Evolutionary conservation across 2,888 invertebrate species (phyloP).

Genomic region (Drosophila pseudotakahashii): DNA sequence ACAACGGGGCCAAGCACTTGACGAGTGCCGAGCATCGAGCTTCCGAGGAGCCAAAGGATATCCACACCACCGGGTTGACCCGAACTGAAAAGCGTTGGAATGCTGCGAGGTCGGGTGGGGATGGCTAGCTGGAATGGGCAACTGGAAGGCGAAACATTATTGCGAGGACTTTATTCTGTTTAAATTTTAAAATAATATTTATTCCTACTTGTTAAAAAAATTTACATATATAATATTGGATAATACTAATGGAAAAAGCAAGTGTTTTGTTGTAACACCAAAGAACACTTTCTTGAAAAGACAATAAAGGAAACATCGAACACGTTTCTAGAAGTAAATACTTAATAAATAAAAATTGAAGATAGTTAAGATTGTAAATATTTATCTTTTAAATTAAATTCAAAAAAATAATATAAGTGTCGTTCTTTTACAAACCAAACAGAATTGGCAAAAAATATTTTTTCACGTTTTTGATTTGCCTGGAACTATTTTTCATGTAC

Average conservation of each 20-base stretch:
- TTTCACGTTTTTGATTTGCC: too few species aligned
- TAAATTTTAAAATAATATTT: neutral
- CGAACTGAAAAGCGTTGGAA: constrained; percentile 14
- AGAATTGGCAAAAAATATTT: too few species aligned
- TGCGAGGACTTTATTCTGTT: neutral
- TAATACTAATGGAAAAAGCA: neutral
- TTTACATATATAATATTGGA: neutral
- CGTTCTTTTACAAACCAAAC: too few species aligned
- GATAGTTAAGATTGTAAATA: too few species aligned
- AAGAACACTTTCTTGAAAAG: too few species aligned
- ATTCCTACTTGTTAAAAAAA: neutral
- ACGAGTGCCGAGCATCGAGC: constrained; percentile 40
- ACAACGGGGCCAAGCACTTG: constrained; percentile 63
- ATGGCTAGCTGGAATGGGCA: constrained; percentile 6
- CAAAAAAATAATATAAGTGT: too few species aligned
- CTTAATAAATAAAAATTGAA: too few species aligned
- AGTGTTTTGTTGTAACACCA: too few species aligned
- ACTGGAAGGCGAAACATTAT: neutral
- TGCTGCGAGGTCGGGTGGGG: constrained; percentile 3
- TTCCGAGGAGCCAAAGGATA: constrained; percentile 8
- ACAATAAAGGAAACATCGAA: too few species aligned
- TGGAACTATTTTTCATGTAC: too few species aligned
- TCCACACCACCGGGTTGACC: constrained; percentile 13
- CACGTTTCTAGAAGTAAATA: too few species aligned
- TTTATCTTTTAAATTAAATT: too few species aligned